Evolutionary conservation across 2,888 invertebrate species (phyloP).

Genomic region (Endotricha flammealis): DNA sequence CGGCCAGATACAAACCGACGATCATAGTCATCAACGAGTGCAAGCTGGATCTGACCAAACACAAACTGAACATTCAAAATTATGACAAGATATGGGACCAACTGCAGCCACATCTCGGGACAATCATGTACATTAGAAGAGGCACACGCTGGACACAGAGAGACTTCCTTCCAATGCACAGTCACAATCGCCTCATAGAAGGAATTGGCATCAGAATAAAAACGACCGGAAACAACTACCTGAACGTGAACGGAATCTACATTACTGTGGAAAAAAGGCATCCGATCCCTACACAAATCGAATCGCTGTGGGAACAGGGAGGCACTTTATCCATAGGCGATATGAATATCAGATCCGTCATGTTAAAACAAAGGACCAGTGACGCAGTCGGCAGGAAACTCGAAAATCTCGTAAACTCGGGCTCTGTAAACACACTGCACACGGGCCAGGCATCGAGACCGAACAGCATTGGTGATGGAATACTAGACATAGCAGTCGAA

Average conservation of each 20-base stretch:
- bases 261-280: too few species aligned
- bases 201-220: background rate
- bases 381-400: background rate
- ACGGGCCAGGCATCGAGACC: constrained; percentile 1
- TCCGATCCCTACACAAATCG: too few species aligned
- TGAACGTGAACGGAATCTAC: background rate
- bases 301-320: constrained; percentile 1
- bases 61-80: background rate
- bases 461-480: background rate
- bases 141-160: constrained; percentile 3
- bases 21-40: constrained; percentile 4
- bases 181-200: background rate
- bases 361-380: background rate
- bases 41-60: background rate
- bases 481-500: constrained; percentile 1
- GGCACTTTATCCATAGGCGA: background rate
- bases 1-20: background rate
- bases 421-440: background rate
- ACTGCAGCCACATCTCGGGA: background rate
- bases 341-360: background rate
- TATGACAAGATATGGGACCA: constrained; percentile 3
- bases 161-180: background rate
- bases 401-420: background rate
- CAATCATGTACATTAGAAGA: constrained; percentile 3
- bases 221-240: background rate